These are phyloP conservation scores for Gibbula magus DNA, from an alignment of 2,888 invertebrate genomes.

Conservation along the genomic window DNA sequence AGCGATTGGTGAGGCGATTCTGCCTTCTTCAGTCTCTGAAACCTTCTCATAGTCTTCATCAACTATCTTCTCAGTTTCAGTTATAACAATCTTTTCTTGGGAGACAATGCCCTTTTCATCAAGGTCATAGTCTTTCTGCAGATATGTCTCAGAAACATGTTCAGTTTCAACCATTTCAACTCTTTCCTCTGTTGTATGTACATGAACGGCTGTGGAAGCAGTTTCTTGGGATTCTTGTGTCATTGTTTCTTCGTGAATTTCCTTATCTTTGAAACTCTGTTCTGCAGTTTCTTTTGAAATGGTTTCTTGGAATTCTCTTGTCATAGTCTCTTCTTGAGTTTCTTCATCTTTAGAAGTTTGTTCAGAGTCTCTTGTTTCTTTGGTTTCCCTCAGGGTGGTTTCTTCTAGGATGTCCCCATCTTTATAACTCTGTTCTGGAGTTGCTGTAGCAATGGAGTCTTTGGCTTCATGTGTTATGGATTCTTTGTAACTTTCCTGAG, in stretches of 20 bases:
- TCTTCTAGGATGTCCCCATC: background rate
- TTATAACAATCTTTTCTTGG: constrained; percentile 2
- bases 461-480: no score
- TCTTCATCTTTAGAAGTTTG: background rate
- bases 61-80: constrained; percentile 27
- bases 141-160: background rate
- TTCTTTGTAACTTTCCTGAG: no score
- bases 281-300: background rate
- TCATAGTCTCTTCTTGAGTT: background rate
- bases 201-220: background rate
- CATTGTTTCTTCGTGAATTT: background rate
- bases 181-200: constrained; percentile 1
- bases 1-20: background rate
- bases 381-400: background rate
- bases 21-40: constrained; percentile 2
- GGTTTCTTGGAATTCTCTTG: background rate
- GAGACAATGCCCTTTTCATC: background rate
- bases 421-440: background rate
- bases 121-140: background rate
- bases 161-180: background rate
- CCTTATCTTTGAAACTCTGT: background rate
- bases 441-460: no score
- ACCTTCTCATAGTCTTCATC: constrained; percentile 26
- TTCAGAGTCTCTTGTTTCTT: background rate
- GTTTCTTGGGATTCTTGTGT: background rate